Conservation (phyloP, 1,140 invertebrate genomes). For the honey bee (Apis mellifera) region DNA sequence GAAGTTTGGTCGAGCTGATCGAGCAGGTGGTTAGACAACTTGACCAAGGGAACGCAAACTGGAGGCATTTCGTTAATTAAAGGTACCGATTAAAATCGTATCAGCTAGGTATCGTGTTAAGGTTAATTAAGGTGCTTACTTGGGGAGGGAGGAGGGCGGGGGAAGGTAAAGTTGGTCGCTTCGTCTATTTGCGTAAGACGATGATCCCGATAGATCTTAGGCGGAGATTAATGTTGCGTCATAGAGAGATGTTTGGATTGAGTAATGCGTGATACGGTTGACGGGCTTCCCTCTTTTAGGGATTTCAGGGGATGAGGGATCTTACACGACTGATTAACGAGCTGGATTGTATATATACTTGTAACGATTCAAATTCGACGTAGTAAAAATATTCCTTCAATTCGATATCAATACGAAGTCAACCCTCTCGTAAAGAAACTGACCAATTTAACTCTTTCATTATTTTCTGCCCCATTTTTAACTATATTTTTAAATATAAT, state of each 20-base stretch:
- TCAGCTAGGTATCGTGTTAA: background rate
- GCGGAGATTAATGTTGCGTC: background rate
- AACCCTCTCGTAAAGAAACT: no score
- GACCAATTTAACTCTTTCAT: no score
- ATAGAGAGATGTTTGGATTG: background rate
- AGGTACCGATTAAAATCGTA: conserved; percentile 38
- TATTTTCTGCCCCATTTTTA: no score
- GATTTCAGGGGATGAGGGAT: no score
- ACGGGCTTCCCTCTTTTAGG: no score
- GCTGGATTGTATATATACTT: no score
- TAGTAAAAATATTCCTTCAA: no score
- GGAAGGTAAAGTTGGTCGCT: background rate
- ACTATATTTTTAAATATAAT: no score
- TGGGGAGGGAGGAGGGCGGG: no score
- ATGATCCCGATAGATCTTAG: background rate
- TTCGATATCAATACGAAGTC: background rate
- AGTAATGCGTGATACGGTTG: background rate
- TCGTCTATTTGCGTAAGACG: no score
- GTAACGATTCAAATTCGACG: no score
- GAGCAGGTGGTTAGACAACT: conserved; percentile 49
- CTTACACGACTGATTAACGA: no score
- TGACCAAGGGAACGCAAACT: conserved; percentile 31
- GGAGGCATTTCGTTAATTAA: conserved; percentile 44
- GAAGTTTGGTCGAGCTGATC: conserved; percentile 28
- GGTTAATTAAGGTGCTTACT: conserved; percentile 12